A percentile compares a stretch with the other conserved stretches of the same genome.
phyloP scores from a whole-genome alignment of 1,140 invertebrate species.

The Trachymyrmex cornetzi region DNA sequence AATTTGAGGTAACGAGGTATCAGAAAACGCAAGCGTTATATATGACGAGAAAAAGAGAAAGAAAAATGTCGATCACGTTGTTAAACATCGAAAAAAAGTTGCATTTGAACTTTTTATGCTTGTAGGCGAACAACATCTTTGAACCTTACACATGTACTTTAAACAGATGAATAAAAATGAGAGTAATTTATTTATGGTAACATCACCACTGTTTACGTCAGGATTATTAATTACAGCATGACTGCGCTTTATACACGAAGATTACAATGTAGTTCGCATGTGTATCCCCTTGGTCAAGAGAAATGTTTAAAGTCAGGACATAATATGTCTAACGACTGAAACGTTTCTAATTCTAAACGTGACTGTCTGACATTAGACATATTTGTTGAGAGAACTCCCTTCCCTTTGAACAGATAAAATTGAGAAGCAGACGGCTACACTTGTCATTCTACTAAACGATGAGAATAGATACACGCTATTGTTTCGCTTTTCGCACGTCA shows the following conservation, averaged over 20 bases:
- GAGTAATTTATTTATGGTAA: not conserved
- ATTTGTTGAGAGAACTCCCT: not conserved
- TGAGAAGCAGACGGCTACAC: not conserved
- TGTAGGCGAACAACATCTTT: not conserved
- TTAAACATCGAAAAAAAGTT: not conserved
- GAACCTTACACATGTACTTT: not conserved
- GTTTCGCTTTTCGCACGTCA: conserved; percentile 6
- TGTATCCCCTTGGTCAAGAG: not conserved
- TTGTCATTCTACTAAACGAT: not conserved
- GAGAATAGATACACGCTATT: conserved; percentile 22
- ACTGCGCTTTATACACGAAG: not conserved
- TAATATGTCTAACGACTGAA: not conserved
- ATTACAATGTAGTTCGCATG: not conserved
- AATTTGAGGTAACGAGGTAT: conserved; percentile 15
- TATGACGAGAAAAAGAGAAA: not conserved
- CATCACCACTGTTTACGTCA: not conserved
- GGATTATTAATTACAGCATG: conserved; percentile 28
- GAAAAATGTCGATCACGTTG: conserved; percentile 25
- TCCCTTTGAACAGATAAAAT: conserved; percentile 6
- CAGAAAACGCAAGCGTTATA: conserved; percentile 36
- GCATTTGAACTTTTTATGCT: not conserved
- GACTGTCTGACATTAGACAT: not conserved
- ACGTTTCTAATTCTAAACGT: conserved; percentile 23
- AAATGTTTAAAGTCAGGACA: conserved; percentile 11
- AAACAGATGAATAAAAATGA: not conserved